These are phyloP conservation scores for Bombylius discolor DNA, from an alignment of 2,888 invertebrate genomes.

Conservation along the genomic window DNA sequence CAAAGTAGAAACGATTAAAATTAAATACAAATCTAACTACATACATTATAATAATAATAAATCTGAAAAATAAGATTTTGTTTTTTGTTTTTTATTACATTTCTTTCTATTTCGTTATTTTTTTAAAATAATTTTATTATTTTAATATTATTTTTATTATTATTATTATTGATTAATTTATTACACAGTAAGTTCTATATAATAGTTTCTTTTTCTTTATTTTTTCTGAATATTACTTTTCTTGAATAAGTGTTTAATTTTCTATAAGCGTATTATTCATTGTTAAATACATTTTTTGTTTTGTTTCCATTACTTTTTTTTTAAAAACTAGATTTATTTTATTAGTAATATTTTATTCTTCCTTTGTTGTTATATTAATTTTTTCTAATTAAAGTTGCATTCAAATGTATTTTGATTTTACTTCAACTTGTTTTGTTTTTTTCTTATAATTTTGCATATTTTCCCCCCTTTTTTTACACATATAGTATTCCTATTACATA, in stretches of 20 bases:
- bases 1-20: not conserved
- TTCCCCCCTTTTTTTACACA: no score
- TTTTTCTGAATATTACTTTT: not conserved
- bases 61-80: not conserved
- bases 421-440: no score
- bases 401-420: no score
- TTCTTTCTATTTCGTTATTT: no score
- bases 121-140: not conserved
- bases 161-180: not conserved
- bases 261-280: slow-evolving; percentile 23
- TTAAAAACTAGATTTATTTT: no score
- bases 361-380: no score
- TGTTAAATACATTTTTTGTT: slow-evolving; percentile 17
- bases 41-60: not conserved
- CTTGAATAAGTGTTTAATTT: slow-evolving; percentile 13
- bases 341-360: no score
- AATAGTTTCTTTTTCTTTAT: not conserved
- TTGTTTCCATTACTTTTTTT: not conserved
- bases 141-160: slow-evolving; percentile 1
- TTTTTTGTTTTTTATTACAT: not conserved
- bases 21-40: not conserved
- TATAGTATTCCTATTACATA: no score
- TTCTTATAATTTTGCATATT: no score
- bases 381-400: no score
- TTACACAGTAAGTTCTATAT: not conserved